Conservation (phyloP, 2,797 vertebrate species). For the Hydrolagus colliei region DNA sequence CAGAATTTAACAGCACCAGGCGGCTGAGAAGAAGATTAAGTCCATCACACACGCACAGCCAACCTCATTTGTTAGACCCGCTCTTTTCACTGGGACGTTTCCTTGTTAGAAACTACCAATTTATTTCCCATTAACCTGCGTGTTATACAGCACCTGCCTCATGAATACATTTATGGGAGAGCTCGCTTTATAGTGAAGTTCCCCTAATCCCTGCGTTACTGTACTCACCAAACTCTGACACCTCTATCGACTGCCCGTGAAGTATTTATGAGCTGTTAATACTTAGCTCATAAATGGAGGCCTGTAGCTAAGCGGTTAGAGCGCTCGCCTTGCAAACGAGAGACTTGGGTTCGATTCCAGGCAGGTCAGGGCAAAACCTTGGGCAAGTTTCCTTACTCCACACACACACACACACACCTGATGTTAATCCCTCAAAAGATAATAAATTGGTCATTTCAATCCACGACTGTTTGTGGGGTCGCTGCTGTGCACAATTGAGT, state of each 20-base stretch:
- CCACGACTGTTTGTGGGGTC: too few relatives aligned
- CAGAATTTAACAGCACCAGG: background rate
- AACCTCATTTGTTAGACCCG: background rate
- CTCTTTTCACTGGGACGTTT: background rate
- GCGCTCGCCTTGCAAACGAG: too few relatives aligned
- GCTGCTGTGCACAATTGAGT: too few relatives aligned
- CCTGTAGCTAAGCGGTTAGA: too few relatives aligned
- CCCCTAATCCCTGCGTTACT: background rate
- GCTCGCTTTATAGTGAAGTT: slow-evolving; percentile 13
- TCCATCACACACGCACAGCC: background rate
- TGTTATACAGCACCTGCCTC: background rate
- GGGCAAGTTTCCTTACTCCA: too few relatives aligned
- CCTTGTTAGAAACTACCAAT: background rate
- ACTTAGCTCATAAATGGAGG: background rate
- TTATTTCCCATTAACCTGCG: slow-evolving; percentile 27
- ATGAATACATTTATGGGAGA: slow-evolving; percentile 20
- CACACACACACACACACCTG: too few relatives aligned
- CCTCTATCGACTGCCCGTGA: background rate
- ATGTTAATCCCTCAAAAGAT: too few relatives aligned
- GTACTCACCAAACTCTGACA: background rate
- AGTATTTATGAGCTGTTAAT: background rate
- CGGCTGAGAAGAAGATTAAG: background rate
- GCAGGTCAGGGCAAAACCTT: too few relatives aligned
- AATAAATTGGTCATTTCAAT: too few relatives aligned
- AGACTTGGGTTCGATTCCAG: too few relatives aligned